Conservation (phyloP, 1,140 invertebrate genomes). For the Grapholita molesta region DNA sequence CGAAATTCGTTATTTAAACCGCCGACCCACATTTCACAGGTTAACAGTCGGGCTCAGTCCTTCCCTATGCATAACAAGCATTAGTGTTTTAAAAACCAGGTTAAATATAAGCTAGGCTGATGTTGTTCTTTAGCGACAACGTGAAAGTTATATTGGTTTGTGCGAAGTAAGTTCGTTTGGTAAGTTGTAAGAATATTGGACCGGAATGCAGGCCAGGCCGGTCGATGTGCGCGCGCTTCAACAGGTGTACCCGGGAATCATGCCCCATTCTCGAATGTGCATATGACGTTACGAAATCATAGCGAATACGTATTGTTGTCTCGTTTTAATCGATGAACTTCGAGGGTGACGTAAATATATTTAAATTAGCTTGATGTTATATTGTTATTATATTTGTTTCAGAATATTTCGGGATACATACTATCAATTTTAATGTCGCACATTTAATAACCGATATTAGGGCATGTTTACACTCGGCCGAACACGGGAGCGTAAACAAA, state of each 20-base stretch:
- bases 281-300: constrained; percentile 18
- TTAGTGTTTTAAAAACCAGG: background rate
- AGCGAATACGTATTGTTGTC: constrained; percentile 2
- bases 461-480: background rate
- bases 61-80: background rate
- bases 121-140: no score
- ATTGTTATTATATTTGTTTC: background rate
- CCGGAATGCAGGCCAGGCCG: constrained; percentile 21
- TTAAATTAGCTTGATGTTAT: background rate
- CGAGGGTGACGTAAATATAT: background rate
- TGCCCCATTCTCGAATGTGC: constrained; percentile 1
- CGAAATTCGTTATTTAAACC: background rate
- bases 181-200: background rate
- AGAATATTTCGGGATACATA: background rate
- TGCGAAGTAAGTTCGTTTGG: background rate
- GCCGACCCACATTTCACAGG: background rate
- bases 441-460: background rate
- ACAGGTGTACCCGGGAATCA: constrained; percentile 33
- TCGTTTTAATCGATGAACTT: background rate
- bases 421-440: background rate
- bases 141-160: background rate
- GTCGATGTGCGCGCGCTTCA: constrained; percentile 54
- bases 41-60: background rate
- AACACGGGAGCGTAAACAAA: background rate
- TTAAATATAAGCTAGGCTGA: no score